Evolutionary conservation across 2,888 invertebrate species (phyloP), one percentile per base, ranked within the genome.

Genomic region (Lepidochrysops patricia): DNA sequence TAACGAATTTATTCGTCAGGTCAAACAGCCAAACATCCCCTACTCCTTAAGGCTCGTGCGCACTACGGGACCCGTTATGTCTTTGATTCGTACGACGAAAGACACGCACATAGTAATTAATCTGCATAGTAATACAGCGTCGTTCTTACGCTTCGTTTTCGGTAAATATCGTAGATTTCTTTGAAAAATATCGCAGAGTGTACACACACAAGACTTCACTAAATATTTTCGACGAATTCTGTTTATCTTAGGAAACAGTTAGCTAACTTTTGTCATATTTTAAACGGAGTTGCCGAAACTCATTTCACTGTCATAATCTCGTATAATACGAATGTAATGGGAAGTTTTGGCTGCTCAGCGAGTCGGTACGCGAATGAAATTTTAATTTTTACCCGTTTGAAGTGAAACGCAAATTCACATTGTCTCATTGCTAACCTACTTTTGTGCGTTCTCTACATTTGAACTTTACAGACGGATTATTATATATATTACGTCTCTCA

Each of bases 1-100:
- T 84, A 76, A 75, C 70, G 75, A 83, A 86, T 83, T 84, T 82
- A 84, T 80, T 81, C 77, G 76, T 77, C 81, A 83, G 82, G 83
- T 81, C 78, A 75, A 82, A 78, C 71, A 71, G 70, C 68, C 73
- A 69, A 76, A 80, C 75, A 74, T 79, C 81, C 74, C 74, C 72
- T 72, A 66, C 68, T 74, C 64, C 72, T 75, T 71, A 68, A 75
- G 73, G 19, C 7, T 9, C 19, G 43, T 19, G 23, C 43, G 43
- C 43, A 43, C 19, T 37, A 12, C 4, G 43, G 19, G 19, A 7
- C 6, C n/a, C n/a, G n/a, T 29, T 29, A 29, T 29, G 29, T 9
- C 0, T 6, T 6, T 1, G 9, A 29, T 29, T 29, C 29, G 6
- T 29, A 7, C 29, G 7, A 9, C 29, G 29, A 29, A 29, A 5